Evolutionary conservation across 1,140 invertebrate species (phyloP), one percentile per base, ranked within the genome.

Genomic region (Nebria ingens): DNA sequence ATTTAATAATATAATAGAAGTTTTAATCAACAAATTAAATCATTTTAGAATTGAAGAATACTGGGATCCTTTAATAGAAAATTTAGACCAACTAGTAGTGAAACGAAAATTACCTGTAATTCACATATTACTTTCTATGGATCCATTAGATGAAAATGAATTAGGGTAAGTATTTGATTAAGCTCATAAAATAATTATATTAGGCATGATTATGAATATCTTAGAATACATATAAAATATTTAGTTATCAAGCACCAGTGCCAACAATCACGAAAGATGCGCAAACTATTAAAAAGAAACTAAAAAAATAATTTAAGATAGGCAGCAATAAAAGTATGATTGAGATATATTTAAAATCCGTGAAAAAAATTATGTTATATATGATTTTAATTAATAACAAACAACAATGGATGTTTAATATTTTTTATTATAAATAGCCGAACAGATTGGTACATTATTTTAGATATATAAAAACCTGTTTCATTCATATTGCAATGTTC

Each of bases 61-160:
- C 68, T 90, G 87, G 87, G 82, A 87, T 59, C 87, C 87, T 19
- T 76, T 82, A 66, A 62, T 81, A 57, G 81, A 86, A 64, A 86
- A 85, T 21, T 70, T 91, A 54, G 87, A 90, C 69, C 78, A 79
- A 60, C 70, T 89, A 51, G 77, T 85, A 56, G 84, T 86, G 1
- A 82, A 78, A 58, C 67, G 84, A 62, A 79, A 85, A 70, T 76
- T 87, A 65, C 86, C 89, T 42, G 79, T 84, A 58, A 80, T 92
- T 51, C 82, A 89, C 64, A 89, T 91, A 65, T 73, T 86, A 19
- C 66, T 89, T 40, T 84, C 83, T 17, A 68, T 77, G 50, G 73
- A 83, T 60, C 63, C 71, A 21, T 61, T 80, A 21, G 69, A 80
- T 58, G 62, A 62, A 3, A 65, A 69, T 13, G 71, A 78, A 56